phyloP scores from a whole-genome alignment of 2,113 vertebrate genomes.

The Numenius arquata region DNA sequence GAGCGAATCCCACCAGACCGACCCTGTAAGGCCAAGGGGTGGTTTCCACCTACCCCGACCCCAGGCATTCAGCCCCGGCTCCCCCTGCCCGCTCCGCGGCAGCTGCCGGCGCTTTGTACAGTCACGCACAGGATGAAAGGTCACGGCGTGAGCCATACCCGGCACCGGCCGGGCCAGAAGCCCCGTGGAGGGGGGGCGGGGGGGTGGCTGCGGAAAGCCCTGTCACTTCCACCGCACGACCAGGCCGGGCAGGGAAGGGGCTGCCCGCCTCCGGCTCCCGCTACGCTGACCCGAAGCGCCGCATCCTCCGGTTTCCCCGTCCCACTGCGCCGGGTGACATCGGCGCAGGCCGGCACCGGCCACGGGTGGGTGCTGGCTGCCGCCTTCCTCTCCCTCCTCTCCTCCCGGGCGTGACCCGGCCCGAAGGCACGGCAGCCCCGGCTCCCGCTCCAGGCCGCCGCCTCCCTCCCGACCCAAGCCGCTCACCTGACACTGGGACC shows the following conservation, averaged over 20 bases:
- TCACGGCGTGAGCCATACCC: not conserved
- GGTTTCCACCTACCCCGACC: not conserved
- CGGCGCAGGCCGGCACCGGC: not conserved
- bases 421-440: not conserved
- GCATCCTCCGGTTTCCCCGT: not conserved
- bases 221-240: not conserved
- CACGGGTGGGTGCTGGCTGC: not conserved
- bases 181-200: not conserved
- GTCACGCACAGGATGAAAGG: conserved; percentile 17
- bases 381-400: not conserved
- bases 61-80: not conserved
- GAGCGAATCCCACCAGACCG: not conserved
- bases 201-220: not conserved
- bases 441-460: not conserved
- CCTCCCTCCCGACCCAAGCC: not conserved
- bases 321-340: not conserved
- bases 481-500: not conserved
- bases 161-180: not conserved
- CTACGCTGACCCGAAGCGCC: not conserved
- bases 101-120: not conserved
- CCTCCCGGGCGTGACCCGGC: not conserved
- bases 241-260: not conserved
- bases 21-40: not conserved
- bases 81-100: not conserved
- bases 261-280: not conserved